A percentile compares a stretch with the other conserved stretches of the same genome.
These are phyloP conservation scores for Dasyprocta punctata DNA, from an alignment of 2,113 vertebrate species.

Conservation along the genomic window DNA sequence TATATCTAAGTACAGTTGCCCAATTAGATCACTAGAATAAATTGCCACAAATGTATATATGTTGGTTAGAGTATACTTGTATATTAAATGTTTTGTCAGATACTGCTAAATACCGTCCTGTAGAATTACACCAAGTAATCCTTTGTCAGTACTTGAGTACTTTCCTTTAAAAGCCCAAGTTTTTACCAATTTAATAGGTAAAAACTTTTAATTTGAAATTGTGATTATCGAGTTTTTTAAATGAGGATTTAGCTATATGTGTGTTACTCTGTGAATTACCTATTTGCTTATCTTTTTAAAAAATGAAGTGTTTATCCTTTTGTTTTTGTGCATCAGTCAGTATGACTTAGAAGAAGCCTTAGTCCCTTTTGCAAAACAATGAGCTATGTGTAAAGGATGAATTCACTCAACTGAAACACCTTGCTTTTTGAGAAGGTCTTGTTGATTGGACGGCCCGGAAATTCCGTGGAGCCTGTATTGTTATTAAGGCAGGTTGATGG, in stretches of 20 bases:
- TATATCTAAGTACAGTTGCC: background rate
- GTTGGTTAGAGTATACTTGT: background rate
- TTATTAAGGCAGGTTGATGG: background rate
- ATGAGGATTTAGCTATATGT: background rate
- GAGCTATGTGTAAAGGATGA: background rate
- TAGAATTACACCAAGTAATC: background rate
- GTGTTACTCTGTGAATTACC: background rate
- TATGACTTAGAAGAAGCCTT: background rate
- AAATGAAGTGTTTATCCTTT: background rate
- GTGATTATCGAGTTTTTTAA: background rate
- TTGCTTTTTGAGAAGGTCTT: background rate
- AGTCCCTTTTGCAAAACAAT: background rate
- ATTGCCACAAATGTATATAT: background rate
- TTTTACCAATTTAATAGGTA: background rate
- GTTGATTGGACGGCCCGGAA: background rate
- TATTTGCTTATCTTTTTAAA: background rate
- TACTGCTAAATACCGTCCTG: background rate
- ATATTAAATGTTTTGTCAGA: background rate
- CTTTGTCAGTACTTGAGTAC: background rate
- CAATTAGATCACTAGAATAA: background rate
- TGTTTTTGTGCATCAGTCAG: background rate
- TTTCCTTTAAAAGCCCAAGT: background rate
- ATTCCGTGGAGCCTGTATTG: background rate
- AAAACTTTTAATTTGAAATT: slow-evolving; percentile 31
- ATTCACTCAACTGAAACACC: background rate